These are phyloP conservation scores for Hoplias malabaricus DNA, from an alignment of 2,113 vertebrate species.

Conservation along the genomic window DNA sequence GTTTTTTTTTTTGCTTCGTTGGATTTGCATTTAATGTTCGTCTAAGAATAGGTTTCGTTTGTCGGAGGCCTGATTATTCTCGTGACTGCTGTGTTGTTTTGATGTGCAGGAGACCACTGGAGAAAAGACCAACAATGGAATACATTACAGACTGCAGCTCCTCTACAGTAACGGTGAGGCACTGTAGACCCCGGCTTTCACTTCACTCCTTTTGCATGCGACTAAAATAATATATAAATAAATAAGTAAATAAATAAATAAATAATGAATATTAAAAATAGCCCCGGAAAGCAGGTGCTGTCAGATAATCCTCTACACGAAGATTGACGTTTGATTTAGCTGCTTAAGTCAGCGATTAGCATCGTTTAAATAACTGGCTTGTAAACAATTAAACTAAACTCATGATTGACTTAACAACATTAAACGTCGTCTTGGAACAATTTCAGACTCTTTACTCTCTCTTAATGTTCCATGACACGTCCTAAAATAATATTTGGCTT, in stretches of 20 bases:
- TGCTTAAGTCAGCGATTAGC: background rate
- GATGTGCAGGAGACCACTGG: conserved; percentile 80
- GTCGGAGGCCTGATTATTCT: background rate
- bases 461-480: background rate
- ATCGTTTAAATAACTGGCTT: background rate
- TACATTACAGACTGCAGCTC: conserved; percentile 87
- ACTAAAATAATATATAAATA: background rate
- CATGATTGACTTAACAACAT: background rate
- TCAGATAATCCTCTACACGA: background rate
- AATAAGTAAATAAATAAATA: background rate
- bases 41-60: background rate
- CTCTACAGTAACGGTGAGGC: conserved; percentile 86
- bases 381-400: background rate
- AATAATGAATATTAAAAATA: background rate
- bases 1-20: background rate
- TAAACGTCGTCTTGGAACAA: background rate
- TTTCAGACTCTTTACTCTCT: background rate
- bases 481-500: background rate
- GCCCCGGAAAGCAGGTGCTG: conserved; percentile 4
- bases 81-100: conserved; percentile 5
- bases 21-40: background rate
- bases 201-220: conserved; percentile 15
- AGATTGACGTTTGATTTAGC: background rate
- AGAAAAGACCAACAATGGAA: conserved; percentile 89
- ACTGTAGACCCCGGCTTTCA: background rate